Evolutionary conservation across 2,797 vertebrate genomes (phyloP).

Genomic region (Lophius americanus): DNA sequence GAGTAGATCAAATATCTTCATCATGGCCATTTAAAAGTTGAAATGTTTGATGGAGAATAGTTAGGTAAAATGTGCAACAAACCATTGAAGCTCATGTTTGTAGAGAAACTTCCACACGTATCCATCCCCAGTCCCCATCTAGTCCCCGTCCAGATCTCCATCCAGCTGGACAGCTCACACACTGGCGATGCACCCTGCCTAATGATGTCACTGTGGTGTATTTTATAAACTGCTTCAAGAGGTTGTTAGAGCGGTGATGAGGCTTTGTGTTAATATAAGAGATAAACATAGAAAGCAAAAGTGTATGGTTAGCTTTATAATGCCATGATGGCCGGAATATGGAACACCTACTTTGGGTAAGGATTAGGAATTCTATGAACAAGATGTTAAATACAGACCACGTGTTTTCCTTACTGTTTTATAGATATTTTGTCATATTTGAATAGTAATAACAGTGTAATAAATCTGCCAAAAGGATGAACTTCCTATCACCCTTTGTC

Average conservation of each 20-base stretch:
- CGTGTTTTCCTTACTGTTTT: background rate
- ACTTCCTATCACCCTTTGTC: background rate
- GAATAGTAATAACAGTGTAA: too few species aligned
- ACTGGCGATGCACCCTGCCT: conserved; percentile 9
- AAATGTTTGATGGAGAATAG: background rate
- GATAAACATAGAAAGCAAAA: too few species aligned
- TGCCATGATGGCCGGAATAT: too few species aligned
- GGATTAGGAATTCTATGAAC: background rate
- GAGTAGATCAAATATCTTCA: background rate
- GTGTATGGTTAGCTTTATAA: too few species aligned
- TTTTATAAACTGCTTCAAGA: background rate
- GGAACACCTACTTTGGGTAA: background rate
- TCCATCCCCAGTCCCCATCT: conserved; percentile 19
- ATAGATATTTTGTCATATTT: too few species aligned
- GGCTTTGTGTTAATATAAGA: background rate
- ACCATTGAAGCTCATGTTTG: background rate
- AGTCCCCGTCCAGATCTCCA: conserved; percentile 24
- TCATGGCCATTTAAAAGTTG: background rate
- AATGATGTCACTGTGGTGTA: conserved; percentile 1
- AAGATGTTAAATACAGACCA: too few species aligned
- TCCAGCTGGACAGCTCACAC: conserved; percentile 24
- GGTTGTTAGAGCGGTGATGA: background rate
- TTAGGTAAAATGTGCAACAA: background rate
- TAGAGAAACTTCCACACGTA: background rate
- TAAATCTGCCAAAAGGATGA: background rate